Conservation (phyloP, 2,113 vertebrate species). For the Apodemus speciosus region DNA sequence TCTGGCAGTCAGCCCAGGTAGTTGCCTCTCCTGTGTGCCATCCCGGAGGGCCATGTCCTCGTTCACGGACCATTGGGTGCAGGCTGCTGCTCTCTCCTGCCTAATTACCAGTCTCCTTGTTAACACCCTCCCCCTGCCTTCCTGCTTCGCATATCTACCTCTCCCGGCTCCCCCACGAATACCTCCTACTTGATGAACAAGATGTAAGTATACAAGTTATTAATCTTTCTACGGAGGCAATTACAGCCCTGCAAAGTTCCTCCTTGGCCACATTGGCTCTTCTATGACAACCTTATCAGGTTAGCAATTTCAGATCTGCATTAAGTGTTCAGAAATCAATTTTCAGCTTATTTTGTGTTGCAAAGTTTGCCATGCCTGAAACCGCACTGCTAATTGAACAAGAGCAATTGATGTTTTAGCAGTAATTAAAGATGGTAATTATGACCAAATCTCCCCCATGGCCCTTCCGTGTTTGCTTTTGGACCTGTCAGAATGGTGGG, state of each 20-base stretch:
- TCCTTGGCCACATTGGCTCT: constrained; percentile 71
- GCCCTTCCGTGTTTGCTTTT: constrained; percentile 85
- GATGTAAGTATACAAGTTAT: constrained; percentile 73
- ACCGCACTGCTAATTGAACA: constrained; percentile 89
- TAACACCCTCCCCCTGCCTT: constrained; percentile 67
- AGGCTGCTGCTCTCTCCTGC: constrained; percentile 19
- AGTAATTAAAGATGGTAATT: constrained; percentile 90
- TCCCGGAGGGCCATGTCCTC: constrained; percentile 19
- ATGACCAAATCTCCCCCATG: constrained; percentile 87
- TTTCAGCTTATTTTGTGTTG: constrained; percentile 89
- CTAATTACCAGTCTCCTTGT: constrained; percentile 73
- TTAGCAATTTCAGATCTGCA: constrained; percentile 84
- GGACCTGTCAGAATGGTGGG: constrained; percentile 86
- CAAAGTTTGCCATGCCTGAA: constrained; percentile 85
- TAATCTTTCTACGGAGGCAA: constrained; percentile 77
- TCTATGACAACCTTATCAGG: constrained; percentile 84
- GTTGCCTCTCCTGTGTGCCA: background rate
- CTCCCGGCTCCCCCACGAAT: constrained; percentile 3
- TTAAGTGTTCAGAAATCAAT: constrained; percentile 87
- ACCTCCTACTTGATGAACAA: constrained; percentile 74
- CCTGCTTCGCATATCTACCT: background rate
- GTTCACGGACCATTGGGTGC: background rate
- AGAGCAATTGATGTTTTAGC: constrained; percentile 91
- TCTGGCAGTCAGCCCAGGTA: constrained; percentile 62
- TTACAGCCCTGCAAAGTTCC: constrained; percentile 60